Conservation (phyloP, 2,797 vertebrate genomes). For the Taeniopygia guttata region DNA sequence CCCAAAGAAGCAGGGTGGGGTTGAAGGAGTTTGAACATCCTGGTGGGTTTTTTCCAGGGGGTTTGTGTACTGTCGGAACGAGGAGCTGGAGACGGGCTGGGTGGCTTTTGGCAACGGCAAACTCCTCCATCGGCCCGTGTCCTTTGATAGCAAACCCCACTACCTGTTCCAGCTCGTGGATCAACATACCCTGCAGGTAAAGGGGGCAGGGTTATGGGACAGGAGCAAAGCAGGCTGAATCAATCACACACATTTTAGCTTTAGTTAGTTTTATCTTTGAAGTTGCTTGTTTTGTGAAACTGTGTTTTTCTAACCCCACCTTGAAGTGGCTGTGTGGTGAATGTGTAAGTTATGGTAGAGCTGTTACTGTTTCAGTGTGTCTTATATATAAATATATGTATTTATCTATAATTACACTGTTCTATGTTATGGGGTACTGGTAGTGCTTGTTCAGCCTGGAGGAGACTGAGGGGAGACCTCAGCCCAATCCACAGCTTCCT, state of each 20-base stretch:
- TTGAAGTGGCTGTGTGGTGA: not conserved
- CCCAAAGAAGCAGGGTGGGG: too few species aligned
- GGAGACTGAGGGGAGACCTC: not conserved
- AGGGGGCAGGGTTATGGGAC: not conserved
- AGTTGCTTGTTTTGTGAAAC: not conserved
- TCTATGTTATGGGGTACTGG: fast-evolving
- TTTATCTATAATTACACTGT: not conserved
- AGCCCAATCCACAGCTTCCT: not conserved
- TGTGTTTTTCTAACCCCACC: not conserved
- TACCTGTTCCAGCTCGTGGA: constrained; percentile 97
- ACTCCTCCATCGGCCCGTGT: constrained; percentile 92
- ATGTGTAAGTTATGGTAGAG: not conserved
- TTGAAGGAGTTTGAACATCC: not conserved
- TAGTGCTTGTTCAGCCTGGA: not conserved
- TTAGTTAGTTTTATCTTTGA: not conserved
- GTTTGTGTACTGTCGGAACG: constrained; percentile 97
- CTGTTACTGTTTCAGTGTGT: not conserved
- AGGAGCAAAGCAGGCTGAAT: not conserved
- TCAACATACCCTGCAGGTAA: constrained; percentile 96
- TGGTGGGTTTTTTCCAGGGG: constrained; percentile 78
- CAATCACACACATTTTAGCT: not conserved
- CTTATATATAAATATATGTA: not conserved
- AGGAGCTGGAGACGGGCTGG: constrained; percentile 96
- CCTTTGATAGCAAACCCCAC: constrained; percentile 96
- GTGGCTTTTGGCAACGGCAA: constrained; percentile 85